Conservation (phyloP, 1,140 invertebrate genomes). For the Tetramorium simillimum region DNA sequence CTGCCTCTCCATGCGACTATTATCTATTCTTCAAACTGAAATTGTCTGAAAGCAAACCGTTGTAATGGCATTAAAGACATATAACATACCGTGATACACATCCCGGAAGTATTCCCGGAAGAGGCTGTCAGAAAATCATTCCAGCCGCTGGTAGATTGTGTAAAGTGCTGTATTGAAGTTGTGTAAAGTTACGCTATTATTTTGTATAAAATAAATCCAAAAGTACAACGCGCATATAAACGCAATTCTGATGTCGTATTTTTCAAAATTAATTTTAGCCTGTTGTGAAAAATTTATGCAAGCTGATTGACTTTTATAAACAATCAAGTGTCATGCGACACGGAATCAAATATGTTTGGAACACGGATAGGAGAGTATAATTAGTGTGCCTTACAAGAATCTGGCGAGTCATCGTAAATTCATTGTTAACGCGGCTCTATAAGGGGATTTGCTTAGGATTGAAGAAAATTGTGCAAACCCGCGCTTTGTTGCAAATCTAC, state of each 20-base stretch:
- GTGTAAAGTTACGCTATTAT: background rate
- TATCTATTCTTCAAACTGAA: background rate
- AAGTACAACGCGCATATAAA: no score
- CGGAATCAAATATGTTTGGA: background rate
- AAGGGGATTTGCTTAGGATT: background rate
- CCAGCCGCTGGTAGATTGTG: background rate
- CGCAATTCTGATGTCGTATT: no score
- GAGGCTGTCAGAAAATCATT: background rate
- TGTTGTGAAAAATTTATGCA: no score
- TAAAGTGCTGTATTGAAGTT: background rate
- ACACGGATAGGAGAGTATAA: background rate
- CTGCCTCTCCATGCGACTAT: background rate
- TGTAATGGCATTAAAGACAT: background rate
- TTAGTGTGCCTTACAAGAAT: background rate
- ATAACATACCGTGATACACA: background rate
- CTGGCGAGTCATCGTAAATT: background rate
- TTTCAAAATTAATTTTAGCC: no score
- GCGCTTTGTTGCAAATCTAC: no score
- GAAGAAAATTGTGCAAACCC: no score
- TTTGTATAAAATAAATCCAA: background rate
- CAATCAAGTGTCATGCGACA: no score
- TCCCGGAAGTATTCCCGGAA: background rate
- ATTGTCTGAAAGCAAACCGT: background rate
- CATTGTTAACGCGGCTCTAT: background rate
- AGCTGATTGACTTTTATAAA: no score